phyloP scores from a whole-genome alignment of 2,797 vertebrate species.

The Neosilurus hyrtlii region DNA sequence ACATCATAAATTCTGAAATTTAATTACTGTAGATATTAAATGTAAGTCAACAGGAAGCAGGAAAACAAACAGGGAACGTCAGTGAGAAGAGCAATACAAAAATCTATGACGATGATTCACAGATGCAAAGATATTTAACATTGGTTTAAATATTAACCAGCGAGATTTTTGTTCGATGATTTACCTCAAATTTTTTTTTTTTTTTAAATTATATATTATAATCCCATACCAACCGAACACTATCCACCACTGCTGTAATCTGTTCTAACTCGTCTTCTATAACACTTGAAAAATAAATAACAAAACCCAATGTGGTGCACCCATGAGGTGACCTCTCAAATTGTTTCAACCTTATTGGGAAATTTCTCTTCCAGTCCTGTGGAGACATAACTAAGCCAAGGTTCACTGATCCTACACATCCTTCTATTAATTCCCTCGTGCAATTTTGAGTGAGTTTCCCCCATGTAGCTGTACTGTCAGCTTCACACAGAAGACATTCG shows the following conservation, averaged over 20 bases:
- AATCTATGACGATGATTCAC: not conserved
- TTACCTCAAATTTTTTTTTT: too few relatives aligned
- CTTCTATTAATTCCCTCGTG: conserved; percentile 6
- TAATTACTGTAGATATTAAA: too few relatives aligned
- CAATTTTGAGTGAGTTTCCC: not conserved
- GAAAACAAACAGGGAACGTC: not conserved
- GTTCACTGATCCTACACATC: conserved; percentile 40
- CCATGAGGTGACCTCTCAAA: not conserved
- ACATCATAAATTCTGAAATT: not conserved
- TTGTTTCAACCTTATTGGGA: conserved; percentile 18
- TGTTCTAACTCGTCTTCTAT: not conserved
- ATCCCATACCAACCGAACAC: too few relatives aligned
- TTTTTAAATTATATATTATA: too few relatives aligned
- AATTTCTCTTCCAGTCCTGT: conserved; percentile 15
- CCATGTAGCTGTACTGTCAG: conserved; percentile 26
- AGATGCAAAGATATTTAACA: not conserved
- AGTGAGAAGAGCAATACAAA: not conserved
- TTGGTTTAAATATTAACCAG: not conserved
- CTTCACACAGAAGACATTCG: not conserved
- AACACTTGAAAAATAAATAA: not conserved
- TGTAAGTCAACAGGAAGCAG: not conserved
- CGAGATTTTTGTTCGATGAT: not conserved
- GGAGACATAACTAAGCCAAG: conserved; percentile 27
- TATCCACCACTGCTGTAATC: not conserved
- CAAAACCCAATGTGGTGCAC: not conserved